A percentile compares a stretch with the other conserved stretches of the same genome.
These are phyloP conservation scores for Myotis pilosus DNA, from an alignment of 2,797 vertebrate genomes.

Conservation along the genomic window DNA sequence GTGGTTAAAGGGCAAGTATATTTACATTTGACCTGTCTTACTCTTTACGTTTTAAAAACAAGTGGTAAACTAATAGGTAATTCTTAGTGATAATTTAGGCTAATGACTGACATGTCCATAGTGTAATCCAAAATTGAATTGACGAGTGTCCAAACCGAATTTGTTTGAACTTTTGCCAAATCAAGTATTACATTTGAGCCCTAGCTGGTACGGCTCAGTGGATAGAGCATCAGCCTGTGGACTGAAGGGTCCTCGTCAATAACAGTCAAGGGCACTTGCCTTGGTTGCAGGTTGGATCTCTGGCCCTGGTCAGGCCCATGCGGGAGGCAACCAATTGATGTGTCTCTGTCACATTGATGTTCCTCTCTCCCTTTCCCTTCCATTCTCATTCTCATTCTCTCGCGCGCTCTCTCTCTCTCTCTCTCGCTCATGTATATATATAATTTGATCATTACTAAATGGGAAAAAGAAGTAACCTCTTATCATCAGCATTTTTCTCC, in stretches of 20 bases:
- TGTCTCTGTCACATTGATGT: no score
- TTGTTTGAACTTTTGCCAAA: not conserved
- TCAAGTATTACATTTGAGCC: not conserved
- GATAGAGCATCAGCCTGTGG: no score
- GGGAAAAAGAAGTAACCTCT: not conserved
- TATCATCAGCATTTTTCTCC: not conserved
- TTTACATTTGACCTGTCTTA: not conserved
- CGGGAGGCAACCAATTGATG: no score
- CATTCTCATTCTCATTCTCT: no score
- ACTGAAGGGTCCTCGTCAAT: no score
- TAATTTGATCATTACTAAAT: not conserved
- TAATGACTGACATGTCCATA: not conserved
- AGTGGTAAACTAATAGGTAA: not conserved
- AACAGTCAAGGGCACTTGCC: no score
- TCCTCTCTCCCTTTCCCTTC: no score
- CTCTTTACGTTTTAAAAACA: constrained; percentile 8
- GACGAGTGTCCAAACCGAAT: not conserved
- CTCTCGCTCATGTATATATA: not conserved
- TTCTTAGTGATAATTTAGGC: not conserved
- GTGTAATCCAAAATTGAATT: not conserved
- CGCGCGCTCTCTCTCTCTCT: no score
- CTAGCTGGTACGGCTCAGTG: no score
- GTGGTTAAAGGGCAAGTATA: constrained; percentile 67
- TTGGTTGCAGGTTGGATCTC: no score
- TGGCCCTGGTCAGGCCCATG: no score